phyloP scores from a whole-genome alignment of 2,888 invertebrate species.

The Synanthedon tipuliformis region DNA sequence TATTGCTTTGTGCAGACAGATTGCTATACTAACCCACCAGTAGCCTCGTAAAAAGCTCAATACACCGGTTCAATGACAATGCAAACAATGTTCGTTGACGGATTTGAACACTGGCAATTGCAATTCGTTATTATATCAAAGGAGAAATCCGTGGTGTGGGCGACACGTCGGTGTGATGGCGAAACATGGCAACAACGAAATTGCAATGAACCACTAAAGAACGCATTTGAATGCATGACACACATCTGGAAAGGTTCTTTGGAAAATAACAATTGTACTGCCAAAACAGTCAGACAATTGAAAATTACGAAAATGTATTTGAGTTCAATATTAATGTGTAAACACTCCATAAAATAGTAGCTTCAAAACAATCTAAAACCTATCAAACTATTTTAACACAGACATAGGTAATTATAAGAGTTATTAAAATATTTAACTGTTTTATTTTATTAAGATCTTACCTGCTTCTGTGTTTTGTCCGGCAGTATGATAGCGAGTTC shows the following conservation, averaged over 20 bases:
- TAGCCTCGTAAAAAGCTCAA: conserved; percentile 26
- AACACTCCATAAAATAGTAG: too few species aligned
- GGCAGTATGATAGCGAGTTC: conserved; percentile 75
- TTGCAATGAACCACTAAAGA: conserved; percentile 37
- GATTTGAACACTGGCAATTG: conserved; percentile 38
- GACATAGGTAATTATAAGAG: too few species aligned
- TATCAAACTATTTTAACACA: too few species aligned
- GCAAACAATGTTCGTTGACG: conserved; percentile 41
- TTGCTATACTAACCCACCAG: conserved; percentile 9
- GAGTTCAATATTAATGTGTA: too few species aligned
- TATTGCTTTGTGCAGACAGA: background rate
- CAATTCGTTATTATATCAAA: conserved; percentile 51
- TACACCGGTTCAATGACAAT: conserved; percentile 50
- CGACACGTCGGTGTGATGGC: conserved; percentile 26
- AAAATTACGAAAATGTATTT: too few species aligned
- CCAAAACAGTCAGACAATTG: background rate
- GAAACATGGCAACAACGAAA: conserved; percentile 33
- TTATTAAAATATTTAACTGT: background rate
- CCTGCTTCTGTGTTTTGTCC: conserved; percentile 75
- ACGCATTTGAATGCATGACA: conserved; percentile 37
- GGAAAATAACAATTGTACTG: background rate
- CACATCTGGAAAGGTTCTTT: conserved; percentile 5
- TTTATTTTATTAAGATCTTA: conserved; percentile 28
- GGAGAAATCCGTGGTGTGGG: conserved; percentile 57
- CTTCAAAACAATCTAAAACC: too few species aligned